Base-by-base conservation (phyloP, 2,113 vertebrate genomes). In the Corydoras maculifer region DNA sequence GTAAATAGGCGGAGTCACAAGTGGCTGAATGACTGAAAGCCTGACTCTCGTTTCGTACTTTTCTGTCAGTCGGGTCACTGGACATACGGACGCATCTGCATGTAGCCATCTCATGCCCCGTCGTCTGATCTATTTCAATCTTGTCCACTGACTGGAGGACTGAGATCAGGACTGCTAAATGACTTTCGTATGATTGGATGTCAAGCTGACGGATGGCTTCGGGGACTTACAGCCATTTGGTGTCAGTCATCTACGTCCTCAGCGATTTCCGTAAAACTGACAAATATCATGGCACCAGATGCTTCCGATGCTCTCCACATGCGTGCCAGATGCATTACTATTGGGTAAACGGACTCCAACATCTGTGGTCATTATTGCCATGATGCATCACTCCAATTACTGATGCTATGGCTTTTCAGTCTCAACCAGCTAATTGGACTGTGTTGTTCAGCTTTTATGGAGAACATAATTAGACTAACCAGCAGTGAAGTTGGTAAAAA, bases 301-400 rank as follows among this genome's bases (percentile, higher is more conserved):
- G 69, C 79, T 82, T 72, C 57, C 53, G 11, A 14, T 6, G 30
- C 62, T 80, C 69, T 74, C 68, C 80, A 57, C 72, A 76, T 77
- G 79, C 73, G 69, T 79, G 80, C 63, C 25, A 30, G 72, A 81
- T 80, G 61, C 70, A 82, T 86, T 81, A 80, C 75, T 70, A 79
- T 86, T 84, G 84, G n/a, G 60, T 71, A 15, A 68, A 82, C 66
- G 75, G 78, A 83, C 70, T 73, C 70, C 75, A 75, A 68, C 80
- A 76, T 81, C 75, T 87, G 80, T 79, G 81, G 79, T 79, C 81
- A 85, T 87, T 87, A 84, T 79, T 76, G 74, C 76, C 75, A 69
- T 83, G 82, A 87, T 80, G 75, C 67, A 86, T 87, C 80, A 78
- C 76, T 74, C 77, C 81, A 86, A 85, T 87, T 89, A 88, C 75